Conservation (phyloP, 2,888 invertebrate genomes). For the Megamerina dolium region DNA sequence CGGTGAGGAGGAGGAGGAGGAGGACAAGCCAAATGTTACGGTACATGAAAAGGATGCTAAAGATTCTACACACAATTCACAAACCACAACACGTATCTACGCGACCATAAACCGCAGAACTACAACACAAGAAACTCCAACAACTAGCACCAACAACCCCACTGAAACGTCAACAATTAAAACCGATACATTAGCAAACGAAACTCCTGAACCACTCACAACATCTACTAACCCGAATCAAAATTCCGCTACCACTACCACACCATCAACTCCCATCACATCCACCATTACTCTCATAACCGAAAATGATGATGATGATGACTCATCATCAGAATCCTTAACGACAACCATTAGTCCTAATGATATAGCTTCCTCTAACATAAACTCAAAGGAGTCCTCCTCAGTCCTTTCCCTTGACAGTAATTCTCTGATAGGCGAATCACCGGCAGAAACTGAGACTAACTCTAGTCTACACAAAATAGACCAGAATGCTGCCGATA, state of each 20-base stretch:
- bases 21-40: conserved; percentile 39
- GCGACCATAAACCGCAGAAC: conserved; percentile 44
- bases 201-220: conserved; percentile 41
- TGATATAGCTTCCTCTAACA: conserved; percentile 21
- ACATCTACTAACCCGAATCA: conserved; percentile 28
- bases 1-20: conserved; percentile 27
- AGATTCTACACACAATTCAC: conserved; percentile 36
- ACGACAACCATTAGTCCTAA: conserved; percentile 20
- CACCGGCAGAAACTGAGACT: conserved; percentile 19
- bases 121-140: conserved; percentile 26
- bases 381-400: conserved; percentile 16
- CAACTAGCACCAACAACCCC: conserved; percentile 32
- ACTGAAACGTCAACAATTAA: conserved; percentile 25
- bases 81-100: conserved; percentile 41
- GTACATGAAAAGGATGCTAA: conserved; percentile 38
- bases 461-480: conserved; percentile 26
- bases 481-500: conserved; percentile 11
- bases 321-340: conserved; percentile 12
- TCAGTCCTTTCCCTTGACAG: conserved; percentile 19
- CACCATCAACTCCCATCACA: conserved; percentile 25
- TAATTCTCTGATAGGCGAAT: conserved; percentile 21
- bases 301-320: conserved; percentile 18
- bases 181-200: conserved; percentile 28
- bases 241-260: conserved; percentile 26
- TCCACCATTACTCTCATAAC: conserved; percentile 22